phyloP scores from a whole-genome alignment of 2,797 vertebrate species.

The Phaenicophaeus curvirostris region DNA sequence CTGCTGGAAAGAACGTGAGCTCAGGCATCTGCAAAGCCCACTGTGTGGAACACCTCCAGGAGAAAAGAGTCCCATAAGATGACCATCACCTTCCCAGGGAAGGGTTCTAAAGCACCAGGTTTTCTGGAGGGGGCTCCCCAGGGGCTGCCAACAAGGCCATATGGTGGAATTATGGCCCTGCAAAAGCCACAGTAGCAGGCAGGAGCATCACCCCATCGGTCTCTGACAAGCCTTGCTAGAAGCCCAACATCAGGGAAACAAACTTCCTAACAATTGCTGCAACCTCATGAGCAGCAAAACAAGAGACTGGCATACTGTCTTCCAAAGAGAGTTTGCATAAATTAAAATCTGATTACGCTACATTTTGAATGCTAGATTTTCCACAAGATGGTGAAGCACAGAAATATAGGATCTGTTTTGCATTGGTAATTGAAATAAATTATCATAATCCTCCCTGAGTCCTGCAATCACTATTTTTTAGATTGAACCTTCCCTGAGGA shows the following conservation, averaged over 20 bases:
- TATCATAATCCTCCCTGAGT: slow-evolving; percentile 11
- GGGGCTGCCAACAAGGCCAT: fast-evolving
- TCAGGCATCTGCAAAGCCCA: fast-evolving
- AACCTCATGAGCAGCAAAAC: not conserved
- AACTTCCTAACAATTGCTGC: not conserved
- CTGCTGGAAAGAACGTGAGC: not conserved
- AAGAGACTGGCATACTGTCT: not conserved
- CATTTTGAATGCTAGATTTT: not conserved
- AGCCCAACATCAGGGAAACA: not conserved
- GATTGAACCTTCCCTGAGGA: not conserved
- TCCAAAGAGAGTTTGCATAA: not conserved
- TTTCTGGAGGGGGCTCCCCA: not conserved
- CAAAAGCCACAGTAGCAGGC: not conserved
- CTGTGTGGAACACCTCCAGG: fast-evolving
- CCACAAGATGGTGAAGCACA: slow-evolving; percentile 37
- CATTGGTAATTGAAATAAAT: slow-evolving; percentile 57
- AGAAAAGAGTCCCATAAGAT: fast-evolving
- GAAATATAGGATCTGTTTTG: slow-evolving; percentile 33
- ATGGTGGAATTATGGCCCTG: fast-evolving
- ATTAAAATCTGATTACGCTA: not conserved
- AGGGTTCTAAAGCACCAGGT: not conserved
- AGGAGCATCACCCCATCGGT: not conserved
- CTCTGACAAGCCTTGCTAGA: not conserved
- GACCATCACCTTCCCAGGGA: not conserved
- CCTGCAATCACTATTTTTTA: not conserved